Conservation (phyloP, 2,888 invertebrate species). For the Argyresthia albistria region DNA sequence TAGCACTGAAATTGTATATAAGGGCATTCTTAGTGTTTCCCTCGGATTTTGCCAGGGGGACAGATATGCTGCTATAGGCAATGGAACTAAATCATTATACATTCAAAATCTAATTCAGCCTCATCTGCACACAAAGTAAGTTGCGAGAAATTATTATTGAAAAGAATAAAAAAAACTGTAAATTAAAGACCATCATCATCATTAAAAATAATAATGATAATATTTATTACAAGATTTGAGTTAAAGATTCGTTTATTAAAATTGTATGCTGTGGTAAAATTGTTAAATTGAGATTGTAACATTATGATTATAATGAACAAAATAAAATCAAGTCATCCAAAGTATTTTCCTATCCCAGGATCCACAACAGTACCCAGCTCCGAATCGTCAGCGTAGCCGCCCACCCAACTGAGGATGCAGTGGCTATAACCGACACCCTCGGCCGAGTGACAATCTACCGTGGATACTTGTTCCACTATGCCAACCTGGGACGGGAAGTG, state of each 20-base stretch:
- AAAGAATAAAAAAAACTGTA: neutral
- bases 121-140: slow-evolving; percentile 20
- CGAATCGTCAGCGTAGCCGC: slow-evolving; percentile 46
- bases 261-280: no score
- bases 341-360: slow-evolving; percentile 24
- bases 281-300: no score
- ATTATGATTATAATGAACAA: no score
- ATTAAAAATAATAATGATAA: no score
- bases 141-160: neutral
- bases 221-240: no score
- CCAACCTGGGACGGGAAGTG: slow-evolving; percentile 36
- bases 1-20: slow-evolving; percentile 17
- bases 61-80: slow-evolving; percentile 48
- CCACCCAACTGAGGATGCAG: slow-evolving; percentile 35
- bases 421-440: slow-evolving; percentile 51
- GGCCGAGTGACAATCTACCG: slow-evolving; percentile 43
- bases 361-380: slow-evolving; percentile 33
- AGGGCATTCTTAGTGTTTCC: slow-evolving; percentile 36
- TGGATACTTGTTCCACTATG: slow-evolving; percentile 42
- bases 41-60: slow-evolving; percentile 49
- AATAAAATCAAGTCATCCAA: no score
- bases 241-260: no score
- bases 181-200: no score
- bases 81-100: slow-evolving; percentile 42
- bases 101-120: slow-evolving; percentile 49